These are phyloP conservation scores for Platypus cylindrus DNA, from an alignment of 2,888 invertebrate species.

Conservation along the genomic window DNA sequence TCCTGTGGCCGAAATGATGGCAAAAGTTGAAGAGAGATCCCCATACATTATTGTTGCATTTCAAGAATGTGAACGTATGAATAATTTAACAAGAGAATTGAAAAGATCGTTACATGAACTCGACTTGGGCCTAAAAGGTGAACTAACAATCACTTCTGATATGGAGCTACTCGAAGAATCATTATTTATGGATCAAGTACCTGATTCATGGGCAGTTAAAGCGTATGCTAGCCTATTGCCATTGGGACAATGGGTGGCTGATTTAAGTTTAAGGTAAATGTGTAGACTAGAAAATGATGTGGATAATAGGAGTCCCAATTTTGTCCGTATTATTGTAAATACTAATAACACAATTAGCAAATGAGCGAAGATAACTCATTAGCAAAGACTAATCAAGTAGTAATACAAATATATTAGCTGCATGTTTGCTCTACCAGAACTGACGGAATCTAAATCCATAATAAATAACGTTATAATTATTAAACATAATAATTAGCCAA, in stretches of 20 bases:
- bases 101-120: slow-evolving; percentile 70
- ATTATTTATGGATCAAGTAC: slow-evolving; percentile 83
- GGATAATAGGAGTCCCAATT: too few species aligned
- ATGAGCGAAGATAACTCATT: too few species aligned
- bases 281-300: background rate
- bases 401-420: too few species aligned
- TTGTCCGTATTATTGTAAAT: too few species aligned
- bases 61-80: slow-evolving; percentile 94
- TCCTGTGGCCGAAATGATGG: slow-evolving; percentile 73
- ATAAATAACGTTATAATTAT: too few species aligned
- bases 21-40: slow-evolving; percentile 75
- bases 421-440: too few species aligned
- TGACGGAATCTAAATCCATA: too few species aligned
- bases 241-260: slow-evolving; percentile 73
- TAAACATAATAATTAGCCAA: too few species aligned
- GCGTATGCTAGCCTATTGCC: slow-evolving; percentile 83
- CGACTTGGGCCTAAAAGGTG: slow-evolving; percentile 84
- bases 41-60: slow-evolving; percentile 86
- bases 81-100: slow-evolving; percentile 70
- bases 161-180: slow-evolving; percentile 82
- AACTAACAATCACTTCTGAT: slow-evolving; percentile 80
- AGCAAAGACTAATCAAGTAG: too few species aligned
- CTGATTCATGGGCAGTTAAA: slow-evolving; percentile 68
- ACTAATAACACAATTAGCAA: too few species aligned
- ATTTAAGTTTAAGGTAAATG: slow-evolving; percentile 48